Evolutionary conservation across 1,140 invertebrate genomes (phyloP).

Genomic region (Caenorhabditis brenneri): DNA sequence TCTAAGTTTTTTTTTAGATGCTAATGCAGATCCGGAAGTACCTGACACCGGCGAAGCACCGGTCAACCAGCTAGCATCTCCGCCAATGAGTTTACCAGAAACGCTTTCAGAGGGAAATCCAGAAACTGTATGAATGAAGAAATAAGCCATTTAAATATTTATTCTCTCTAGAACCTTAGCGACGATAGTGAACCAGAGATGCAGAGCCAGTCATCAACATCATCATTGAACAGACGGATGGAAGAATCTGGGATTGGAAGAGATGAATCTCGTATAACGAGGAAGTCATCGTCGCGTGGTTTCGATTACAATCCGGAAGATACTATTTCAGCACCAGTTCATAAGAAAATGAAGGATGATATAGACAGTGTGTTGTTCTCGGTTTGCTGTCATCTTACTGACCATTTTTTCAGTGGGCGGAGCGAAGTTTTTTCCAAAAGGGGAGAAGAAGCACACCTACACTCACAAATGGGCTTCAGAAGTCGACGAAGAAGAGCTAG

Average conservation of each 20-base stretch:
- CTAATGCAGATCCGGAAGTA: neutral
- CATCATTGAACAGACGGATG: neutral
- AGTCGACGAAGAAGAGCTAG: constrained; percentile 43
- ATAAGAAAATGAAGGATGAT: constrained; percentile 40
- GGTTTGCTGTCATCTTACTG: neutral
- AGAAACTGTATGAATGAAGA: neutral
- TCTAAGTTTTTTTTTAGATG: neutral
- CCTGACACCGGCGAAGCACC: neutral
- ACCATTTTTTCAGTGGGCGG: neutral
- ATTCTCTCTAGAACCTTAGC: neutral
- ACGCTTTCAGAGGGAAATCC: constrained; percentile 20
- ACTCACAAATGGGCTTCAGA: constrained; percentile 40
- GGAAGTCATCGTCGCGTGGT: neutral
- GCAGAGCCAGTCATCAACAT: neutral
- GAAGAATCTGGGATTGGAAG: neutral
- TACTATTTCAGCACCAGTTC: neutral
- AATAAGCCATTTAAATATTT: neutral
- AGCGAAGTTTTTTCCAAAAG: neutral
- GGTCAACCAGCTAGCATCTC: neutral
- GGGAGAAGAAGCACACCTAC: constrained; percentile 44
- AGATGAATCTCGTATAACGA: neutral
- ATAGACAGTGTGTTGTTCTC: neutral
- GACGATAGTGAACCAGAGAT: constrained; percentile 16
- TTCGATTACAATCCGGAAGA: constrained; percentile 33
- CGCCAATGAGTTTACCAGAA: constrained; percentile 5